Percentiles rank a stretch among this genome's conserved stretches.
Evolutionary conservation across 2,888 invertebrate genomes (phyloP).

Genomic region (Cerastoderma edule): DNA sequence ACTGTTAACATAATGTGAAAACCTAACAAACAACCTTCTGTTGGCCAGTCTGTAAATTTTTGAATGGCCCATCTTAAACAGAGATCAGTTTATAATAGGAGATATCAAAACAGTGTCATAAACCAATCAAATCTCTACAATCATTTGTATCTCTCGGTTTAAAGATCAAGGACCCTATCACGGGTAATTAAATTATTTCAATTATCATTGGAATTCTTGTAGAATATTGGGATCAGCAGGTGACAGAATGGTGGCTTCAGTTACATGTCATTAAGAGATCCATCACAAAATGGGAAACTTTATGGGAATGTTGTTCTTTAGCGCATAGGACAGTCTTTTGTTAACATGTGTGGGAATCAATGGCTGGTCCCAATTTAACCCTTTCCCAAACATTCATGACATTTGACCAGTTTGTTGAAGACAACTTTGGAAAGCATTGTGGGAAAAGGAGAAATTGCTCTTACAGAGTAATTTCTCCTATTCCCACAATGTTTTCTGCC

Average conservation of each 20-base stretch:
- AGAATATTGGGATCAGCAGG: background rate
- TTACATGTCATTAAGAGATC: background rate
- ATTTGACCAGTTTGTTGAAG: background rate
- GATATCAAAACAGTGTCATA: constrained; percentile 5
- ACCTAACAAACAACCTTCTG: no score
- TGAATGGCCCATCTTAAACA: no score
- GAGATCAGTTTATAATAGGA: background rate
- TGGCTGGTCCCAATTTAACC: background rate
- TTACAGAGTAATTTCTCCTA: no score
- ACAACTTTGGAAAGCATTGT: background rate
- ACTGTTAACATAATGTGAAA: no score
- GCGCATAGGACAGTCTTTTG: no score
- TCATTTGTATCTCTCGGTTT: constrained; percentile 7
- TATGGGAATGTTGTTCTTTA: no score
- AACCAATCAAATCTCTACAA: background rate
- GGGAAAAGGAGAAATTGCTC: no score
- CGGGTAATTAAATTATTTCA: constrained; percentile 24
- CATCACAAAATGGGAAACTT: background rate
- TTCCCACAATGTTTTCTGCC: no score
- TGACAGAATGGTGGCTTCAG: background rate
- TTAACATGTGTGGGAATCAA: no score
- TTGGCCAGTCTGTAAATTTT: no score
- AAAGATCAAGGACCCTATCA: constrained; percentile 14
- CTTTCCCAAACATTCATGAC: background rate
- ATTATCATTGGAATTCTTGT: constrained; percentile 6